A percentile compares a stretch with the other conserved stretches of the same genome.
Evolutionary conservation across 64 coral and sea anemone genomes (phyloP).

Genomic region (Platygyra sinensis): DNA sequence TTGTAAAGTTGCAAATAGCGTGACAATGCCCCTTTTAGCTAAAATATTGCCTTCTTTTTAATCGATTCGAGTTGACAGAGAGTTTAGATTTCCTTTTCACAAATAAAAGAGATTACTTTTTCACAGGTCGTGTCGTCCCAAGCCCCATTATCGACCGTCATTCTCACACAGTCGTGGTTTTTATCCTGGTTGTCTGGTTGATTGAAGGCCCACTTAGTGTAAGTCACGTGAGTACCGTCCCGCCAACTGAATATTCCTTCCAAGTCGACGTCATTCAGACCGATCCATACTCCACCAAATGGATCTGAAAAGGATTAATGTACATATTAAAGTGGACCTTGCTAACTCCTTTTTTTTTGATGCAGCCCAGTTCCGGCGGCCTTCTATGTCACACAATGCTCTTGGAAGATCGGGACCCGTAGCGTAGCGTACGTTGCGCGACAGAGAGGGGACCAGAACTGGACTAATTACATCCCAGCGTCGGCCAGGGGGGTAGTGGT

Average conservation of each 20-base stretch:
- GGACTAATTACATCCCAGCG: too few relatives aligned
- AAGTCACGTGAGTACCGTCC: constrained; percentile 4
- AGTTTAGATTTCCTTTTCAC: not conserved
- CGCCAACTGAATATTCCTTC: constrained; percentile 29
- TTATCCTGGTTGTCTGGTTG: not conserved
- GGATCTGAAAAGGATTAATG: not conserved
- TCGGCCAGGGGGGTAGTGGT: too few relatives aligned
- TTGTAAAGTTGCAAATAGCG: too few relatives aligned
- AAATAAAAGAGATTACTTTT: not conserved
- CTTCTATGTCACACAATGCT: too few relatives aligned
- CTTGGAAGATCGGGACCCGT: too few relatives aligned
- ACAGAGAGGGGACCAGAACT: too few relatives aligned
- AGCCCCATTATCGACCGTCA: not conserved
- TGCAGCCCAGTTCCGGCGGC: too few relatives aligned
- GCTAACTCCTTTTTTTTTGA: too few relatives aligned
- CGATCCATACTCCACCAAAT: constrained; percentile 7
- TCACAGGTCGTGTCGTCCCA: not conserved
- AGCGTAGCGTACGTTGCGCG: too few relatives aligned
- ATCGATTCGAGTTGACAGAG: not conserved
- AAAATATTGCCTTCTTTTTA: not conserved
- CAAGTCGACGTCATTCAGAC: constrained; percentile 34
- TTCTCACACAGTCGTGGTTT: not conserved
- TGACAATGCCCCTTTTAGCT: too few relatives aligned
- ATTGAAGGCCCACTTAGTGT: not conserved
- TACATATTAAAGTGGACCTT: too few relatives aligned